Evolutionary conservation across 2,888 invertebrate genomes (phyloP), one percentile per base, ranked within the genome.

Genomic region (Standfussiana lucernea): DNA sequence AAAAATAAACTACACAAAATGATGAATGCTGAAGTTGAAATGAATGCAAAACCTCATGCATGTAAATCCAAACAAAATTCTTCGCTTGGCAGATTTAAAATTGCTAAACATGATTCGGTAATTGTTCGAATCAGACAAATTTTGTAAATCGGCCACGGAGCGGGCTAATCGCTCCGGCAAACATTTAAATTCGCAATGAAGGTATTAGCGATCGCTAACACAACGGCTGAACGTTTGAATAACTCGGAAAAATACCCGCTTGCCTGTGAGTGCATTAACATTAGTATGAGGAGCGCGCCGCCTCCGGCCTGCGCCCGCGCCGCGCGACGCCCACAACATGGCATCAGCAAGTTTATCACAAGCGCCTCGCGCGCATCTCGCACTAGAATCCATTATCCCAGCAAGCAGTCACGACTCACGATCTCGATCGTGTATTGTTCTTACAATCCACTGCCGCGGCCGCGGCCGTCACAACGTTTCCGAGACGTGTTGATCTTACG

Each of bases 181-280:
- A 86, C 71, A 82, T 77, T 65, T 66, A 67, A 37, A 74, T 77
- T 62, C 70, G 71, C 67, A 82, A 84, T 61, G 68, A 67, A 73
- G 50, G 71, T 47, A 72, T 64, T 72, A 73, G 37, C 70, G 65
- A 77, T 32, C 59, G 68, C 74, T 79, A 64, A 83, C 76, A 77
- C 64, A 80, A 86, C 76, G 64, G 66, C 75, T 69, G 56, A 68
- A 66, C 72, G 65, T 80, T 75, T 45, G 47, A 80, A 86, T 74
- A 72, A 65, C 68, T 74, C 45, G 32, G 28, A 65, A 78, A 72
- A 78, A 72, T 45, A 65, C 11, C 59, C 67, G 67, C 72, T 28
- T 40, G 56, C 53, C 61, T 47, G 75, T 24, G 64, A 65, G 72
- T 67, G 77, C 59, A 73, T 73, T 73, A 68, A 75, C 71, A 77